These are phyloP conservation scores for Corticium candelabrum DNA, from an alignment of 37 sponge, comb jelly and placozoan species.

Conservation along the genomic window DNA sequence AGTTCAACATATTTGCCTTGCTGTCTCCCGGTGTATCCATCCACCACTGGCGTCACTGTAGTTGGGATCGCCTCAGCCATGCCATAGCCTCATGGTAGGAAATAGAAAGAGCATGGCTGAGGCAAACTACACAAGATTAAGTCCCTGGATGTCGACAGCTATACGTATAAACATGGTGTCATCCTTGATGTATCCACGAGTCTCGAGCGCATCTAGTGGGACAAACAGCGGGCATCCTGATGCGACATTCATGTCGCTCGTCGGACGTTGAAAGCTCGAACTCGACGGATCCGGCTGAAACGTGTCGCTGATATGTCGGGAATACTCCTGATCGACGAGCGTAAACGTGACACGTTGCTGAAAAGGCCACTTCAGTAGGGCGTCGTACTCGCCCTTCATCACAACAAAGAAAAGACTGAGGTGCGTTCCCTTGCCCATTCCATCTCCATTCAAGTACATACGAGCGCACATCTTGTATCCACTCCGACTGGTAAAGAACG, in stretches of 20 bases:
- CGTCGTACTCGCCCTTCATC: conserved; percentile 40
- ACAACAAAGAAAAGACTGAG: conserved; percentile 61
- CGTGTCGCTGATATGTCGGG: not conserved
- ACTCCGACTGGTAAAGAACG: conserved; percentile 41
- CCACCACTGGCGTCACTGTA: no score
- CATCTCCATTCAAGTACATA: conserved; percentile 54
- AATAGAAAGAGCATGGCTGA: no score
- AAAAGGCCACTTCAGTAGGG: conserved; percentile 19
- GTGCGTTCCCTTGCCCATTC: conserved; percentile 46
- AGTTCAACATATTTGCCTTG: no score
- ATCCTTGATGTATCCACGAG: conserved; percentile 41
- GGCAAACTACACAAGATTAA: no score
- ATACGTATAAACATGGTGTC: conserved; percentile 63
- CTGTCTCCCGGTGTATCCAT: no score
- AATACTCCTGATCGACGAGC: conserved; percentile 12
- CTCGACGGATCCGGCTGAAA: conserved; percentile 14
- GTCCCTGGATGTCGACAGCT: no score
- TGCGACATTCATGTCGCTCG: conserved; percentile 48
- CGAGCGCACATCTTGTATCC: conserved; percentile 68
- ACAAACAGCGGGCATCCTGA: conserved; percentile 61
- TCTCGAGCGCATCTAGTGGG: conserved; percentile 34
- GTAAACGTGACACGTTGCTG: conserved; percentile 2
- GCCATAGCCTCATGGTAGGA: no score
- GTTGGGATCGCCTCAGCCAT: no score
- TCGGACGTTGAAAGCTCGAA: conserved; percentile 35